phyloP scores from a whole-genome alignment of 30 jellyfish, hydroid and myxozoan genomes.

The Pelagia noctiluca region DNA sequence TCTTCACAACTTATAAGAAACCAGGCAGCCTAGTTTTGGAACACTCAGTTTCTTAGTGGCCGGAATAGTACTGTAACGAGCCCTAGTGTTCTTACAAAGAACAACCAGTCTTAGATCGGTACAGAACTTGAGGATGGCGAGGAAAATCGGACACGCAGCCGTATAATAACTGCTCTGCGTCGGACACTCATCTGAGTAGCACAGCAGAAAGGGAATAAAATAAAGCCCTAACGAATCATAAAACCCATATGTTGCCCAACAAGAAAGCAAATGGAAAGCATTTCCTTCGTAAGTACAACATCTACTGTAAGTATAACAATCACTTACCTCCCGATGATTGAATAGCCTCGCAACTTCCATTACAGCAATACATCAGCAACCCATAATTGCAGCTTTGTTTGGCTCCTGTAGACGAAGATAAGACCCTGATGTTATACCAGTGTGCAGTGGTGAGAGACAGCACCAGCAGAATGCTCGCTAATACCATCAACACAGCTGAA shows the following conservation, averaged over 20 bases:
- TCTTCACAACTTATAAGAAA: too few species aligned
- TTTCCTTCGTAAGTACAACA: not conserved
- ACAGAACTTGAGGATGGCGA: too few species aligned
- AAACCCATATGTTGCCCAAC: not conserved
- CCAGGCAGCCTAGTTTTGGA: too few species aligned
- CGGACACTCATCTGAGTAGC: not conserved
- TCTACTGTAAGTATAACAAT: too few species aligned
- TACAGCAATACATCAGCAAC: not conserved
- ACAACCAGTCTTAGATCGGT: too few species aligned
- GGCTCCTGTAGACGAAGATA: not conserved
- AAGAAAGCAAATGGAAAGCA: not conserved
- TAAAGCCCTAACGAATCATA: not conserved
- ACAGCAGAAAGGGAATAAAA: not conserved
- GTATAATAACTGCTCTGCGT: too few species aligned
- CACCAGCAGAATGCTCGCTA: not conserved
- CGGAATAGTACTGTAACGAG: too few species aligned
- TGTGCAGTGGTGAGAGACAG: not conserved
- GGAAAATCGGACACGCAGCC: too few species aligned
- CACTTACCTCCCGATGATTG: not conserved
- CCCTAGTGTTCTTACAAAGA: too few species aligned
- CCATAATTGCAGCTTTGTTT: not conserved
- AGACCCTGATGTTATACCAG: not conserved
- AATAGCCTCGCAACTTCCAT: not conserved
- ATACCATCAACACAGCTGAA: not conserved
- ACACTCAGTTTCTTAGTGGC: too few species aligned